Base-by-base conservation (phyloP, 92 coral and sea anemone species). In the Plumapathes pennacea region DNA sequence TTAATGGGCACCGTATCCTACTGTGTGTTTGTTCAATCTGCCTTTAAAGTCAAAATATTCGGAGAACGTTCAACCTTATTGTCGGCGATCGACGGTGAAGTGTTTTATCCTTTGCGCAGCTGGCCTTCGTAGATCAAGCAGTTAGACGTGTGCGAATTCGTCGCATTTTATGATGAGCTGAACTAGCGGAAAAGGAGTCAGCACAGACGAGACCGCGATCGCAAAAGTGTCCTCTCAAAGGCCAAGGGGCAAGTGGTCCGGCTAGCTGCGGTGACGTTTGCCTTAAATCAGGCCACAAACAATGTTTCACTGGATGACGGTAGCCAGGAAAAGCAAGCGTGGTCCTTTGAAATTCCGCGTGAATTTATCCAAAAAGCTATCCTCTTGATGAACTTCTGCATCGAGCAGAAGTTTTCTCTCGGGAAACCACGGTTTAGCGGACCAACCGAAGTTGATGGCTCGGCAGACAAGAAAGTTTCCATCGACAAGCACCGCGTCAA, bases 131-230 rank as follows among this genome's bases (percentile, higher is more conserved):
- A 2, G 62, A 67, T 25, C 20, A 25, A 8, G n/a, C n/a, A n/a
- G n/a, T n/a, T n/a, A n/a, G n/a, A n/a, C n/a, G n/a, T n/a, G n/a
- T n/a, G n/a, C 1, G 84, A 68, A 25, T 77, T 67, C 37, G 80
- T 70, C 22, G 60, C 79, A 29, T 77, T 38, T 23, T 76, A 72
- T 41, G 81, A 80, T 32, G 36, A 52, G 22, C 39, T 80, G 9
- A 72, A 80, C 27, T 64, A 63, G 37, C 25, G 80, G 42, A 69
- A 69, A 32, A 30, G 76, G 53, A 17, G 12, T 6, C 76, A 69
- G 32, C 76, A 69, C 54, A 42, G 48, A 29, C 58, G 67, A 4
- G 66, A 57, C 29, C 51, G 54, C 27, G 72, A 62, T 49, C 44
- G 72, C 22, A 72, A 62, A 38, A 72, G 57, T 52, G 53, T 51